phyloP scores from a whole-genome alignment of 2,113 vertebrate genomes.

The Seriola rivoliana region DNA sequence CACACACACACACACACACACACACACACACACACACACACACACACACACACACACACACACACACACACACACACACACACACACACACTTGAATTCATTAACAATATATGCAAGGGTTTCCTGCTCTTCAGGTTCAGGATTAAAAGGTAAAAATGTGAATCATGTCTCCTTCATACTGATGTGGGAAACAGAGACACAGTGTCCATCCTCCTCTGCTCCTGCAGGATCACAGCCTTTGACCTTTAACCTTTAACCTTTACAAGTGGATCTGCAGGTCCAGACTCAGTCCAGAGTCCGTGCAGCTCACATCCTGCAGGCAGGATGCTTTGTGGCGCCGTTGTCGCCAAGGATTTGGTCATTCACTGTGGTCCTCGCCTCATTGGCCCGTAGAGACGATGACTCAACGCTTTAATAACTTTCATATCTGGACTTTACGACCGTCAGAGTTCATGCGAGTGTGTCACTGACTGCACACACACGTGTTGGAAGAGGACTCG shows the following conservation, averaged over 20 bases:
- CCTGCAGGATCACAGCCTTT: background rate
- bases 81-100: background rate
- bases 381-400: background rate
- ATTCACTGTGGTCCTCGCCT: background rate
- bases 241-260: background rate
- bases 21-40: conserved; percentile 6
- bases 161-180: background rate
- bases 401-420: conserved; percentile 30
- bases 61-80: conserved; percentile 25
- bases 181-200: conserved; percentile 54
- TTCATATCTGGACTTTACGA: conserved; percentile 31
- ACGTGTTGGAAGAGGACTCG: background rate
- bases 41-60: conserved; percentile 29
- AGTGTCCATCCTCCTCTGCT: background rate
- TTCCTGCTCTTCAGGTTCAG: conserved; percentile 16
- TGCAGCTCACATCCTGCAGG: conserved; percentile 3
- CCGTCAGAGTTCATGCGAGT: background rate
- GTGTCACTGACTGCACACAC: background rate
- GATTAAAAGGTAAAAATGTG: conserved; percentile 8
- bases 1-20: background rate
- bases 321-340: background rate
- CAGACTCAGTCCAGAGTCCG: background rate
- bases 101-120: conserved; percentile 19
- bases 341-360: conserved; percentile 20
- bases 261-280: conserved; percentile 1